phyloP scores from a whole-genome alignment of 37 sponge, comb jelly and placozoan species.

The Cliona cf. orientalis region DNA sequence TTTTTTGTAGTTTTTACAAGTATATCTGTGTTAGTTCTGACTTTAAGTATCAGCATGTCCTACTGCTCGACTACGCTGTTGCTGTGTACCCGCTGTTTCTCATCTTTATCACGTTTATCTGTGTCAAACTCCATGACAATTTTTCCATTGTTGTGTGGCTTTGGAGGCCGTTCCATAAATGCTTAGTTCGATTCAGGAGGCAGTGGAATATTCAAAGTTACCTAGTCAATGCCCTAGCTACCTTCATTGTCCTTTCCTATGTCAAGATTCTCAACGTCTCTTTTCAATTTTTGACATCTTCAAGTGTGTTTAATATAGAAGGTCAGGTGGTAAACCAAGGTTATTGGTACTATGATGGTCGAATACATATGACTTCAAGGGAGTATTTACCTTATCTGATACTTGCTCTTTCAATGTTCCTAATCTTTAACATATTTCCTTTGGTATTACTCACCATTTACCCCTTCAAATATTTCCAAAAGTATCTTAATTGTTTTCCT shows the following conservation, averaged over 20 bases:
- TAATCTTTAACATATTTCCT: constrained; percentile 14
- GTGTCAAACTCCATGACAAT: constrained; percentile 12
- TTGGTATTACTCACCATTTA: not conserved
- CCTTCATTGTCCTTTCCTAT: constrained; percentile 1
- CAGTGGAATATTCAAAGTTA: not conserved
- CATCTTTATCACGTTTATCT: constrained; percentile 1
- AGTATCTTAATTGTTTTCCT: not conserved
- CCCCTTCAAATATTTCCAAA: constrained; percentile 15
- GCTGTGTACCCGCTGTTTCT: constrained; percentile 25
- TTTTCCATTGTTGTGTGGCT: not conserved
- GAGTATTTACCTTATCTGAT: constrained; percentile 16
- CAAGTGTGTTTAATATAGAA: not conserved
- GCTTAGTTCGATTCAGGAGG: not conserved
- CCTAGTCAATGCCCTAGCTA: constrained; percentile 15
- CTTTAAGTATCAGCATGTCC: not conserved
- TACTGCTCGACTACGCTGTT: not conserved
- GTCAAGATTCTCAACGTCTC: constrained; percentile 9
- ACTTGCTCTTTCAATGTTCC: constrained; percentile 6
- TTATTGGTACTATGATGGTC: not conserved
- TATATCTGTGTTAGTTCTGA: constrained; percentile 14
- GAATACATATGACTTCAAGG: not conserved
- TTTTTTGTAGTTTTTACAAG: constrained; percentile 2
- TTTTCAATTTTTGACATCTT: not conserved
- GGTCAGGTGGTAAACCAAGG: not conserved
- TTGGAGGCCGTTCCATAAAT: constrained; percentile 4